Base-by-base conservation (phyloP, 2,113 vertebrate species). In the Oostethus manadensis region DNA sequence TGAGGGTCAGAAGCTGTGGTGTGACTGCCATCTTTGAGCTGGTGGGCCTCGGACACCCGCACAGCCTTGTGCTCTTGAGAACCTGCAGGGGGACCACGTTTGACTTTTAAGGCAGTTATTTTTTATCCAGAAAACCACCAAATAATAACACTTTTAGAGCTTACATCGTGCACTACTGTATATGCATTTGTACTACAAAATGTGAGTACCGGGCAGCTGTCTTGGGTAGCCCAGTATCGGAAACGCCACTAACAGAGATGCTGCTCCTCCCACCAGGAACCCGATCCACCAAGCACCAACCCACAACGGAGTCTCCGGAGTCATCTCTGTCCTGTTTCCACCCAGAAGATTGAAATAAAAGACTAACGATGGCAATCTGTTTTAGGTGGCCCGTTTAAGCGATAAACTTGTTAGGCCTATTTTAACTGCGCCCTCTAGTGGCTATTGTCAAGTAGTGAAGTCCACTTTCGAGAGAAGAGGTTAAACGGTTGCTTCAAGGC, bases 261-360 rank as follows among this genome's bases (percentile, higher is more conserved):
- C 91, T 0, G 86, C 93, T 18, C 93, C 96, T 0, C 92, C 89
- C 0, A 87, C 93, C 1, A 98, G 85, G 80, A 99, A 98, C 17
- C 96, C 96, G 0, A 95, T 89, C 96, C 96, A 99, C 96, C 96
- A 99, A 0, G 94, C 94, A 0, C 96, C 96, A 0, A 98, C 94
- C 96, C 96, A 98, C 21, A 93, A 89, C 0, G 94, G 93, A 76
- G 92, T 93, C 57, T 97, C 94, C 0, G 93, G 90, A 16, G 92
- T 86, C 47, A 97, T 86, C 0, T 84, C 82, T 53, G 94, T 95
- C 83, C 43, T 90, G 67, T 53, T 47, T 14, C 44, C 8, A 64
- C 40, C 65, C 8, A 64, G 38, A 2, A 14, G 38, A 42, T 10
- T 11, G 38, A 42, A 14, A 42, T 13, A 42, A 42, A 2, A 38